A percentile compares a stretch with the other conserved stretches of the same genome.
These are phyloP conservation scores for Oceanodroma tethys DNA, from an alignment of 2,113 vertebrate genomes.

Conservation along the genomic window DNA sequence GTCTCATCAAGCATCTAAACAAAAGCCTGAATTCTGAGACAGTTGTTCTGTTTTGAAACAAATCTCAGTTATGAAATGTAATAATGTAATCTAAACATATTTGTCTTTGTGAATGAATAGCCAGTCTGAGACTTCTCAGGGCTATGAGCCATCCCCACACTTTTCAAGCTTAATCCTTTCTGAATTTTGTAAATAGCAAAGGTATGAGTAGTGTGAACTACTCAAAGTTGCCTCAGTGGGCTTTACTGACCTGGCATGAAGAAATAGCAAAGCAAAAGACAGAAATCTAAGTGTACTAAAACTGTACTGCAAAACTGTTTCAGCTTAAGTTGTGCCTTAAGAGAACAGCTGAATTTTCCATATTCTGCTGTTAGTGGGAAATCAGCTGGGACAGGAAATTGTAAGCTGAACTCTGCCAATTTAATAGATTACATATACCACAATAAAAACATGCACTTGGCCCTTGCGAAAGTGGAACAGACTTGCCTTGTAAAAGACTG, in stretches of 20 bases:
- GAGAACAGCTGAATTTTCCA: background rate
- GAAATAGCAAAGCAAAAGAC: background rate
- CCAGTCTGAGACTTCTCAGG: background rate
- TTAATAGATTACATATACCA: background rate
- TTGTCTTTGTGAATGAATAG: background rate
- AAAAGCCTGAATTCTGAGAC: background rate
- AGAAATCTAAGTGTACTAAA: background rate
- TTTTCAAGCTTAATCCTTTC: background rate
- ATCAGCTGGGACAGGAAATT: background rate
- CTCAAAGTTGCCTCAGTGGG: background rate
- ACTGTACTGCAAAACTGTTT: background rate
- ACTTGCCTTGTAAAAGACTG: background rate
- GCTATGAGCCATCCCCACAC: background rate
- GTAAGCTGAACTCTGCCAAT: background rate
- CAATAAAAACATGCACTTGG: background rate
- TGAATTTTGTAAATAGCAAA: background rate
- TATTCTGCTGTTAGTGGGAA: background rate
- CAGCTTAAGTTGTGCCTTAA: background rate
- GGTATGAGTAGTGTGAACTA: background rate
- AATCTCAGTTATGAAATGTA: background rate
- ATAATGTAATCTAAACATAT: background rate
- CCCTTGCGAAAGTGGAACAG: background rate
- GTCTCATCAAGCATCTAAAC: background rate
- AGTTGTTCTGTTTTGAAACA: background rate
- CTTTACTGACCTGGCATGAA: background rate